Evolutionary conservation across 2,797 vertebrate genomes (phyloP), one percentile per base, ranked within the genome.

Genomic region (Halcyon badia): DNA sequence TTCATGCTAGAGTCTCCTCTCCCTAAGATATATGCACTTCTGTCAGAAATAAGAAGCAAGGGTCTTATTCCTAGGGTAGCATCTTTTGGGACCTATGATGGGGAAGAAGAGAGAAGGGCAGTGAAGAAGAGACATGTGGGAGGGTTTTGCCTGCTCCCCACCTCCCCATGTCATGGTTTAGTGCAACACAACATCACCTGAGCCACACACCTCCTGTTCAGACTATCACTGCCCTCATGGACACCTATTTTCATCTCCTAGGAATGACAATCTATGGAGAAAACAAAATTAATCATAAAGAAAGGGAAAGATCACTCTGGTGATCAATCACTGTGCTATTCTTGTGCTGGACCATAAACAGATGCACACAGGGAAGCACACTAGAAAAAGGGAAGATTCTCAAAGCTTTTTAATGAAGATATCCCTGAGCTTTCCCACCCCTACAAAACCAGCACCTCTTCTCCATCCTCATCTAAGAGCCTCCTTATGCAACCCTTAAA

Each of bases 241-340:
- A 28, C 9, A 4, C 19, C 80, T 77, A 6, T 24, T 35, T 33
- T 48, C 44, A 7, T n/a, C n/a, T n/a, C 4, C 71, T 10, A 24
- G 33, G 17, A 49, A 8, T 21, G 31, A 18, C 46, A 49, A 16
- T 28, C 11, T 51, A 18, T 0, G 5, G 15, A 49, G 46, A 39
- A 83, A 57, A 46, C 24, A 60, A 19, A 62, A 7, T 18, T 41
- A 31, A 11, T 2, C 22, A 3, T 7, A 37, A 26, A 13, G n/a
- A 48, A 51, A 54, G 28, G 19, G 19, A n/a, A 75, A 31, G n/a
- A 9, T 5, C 11, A 10, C 19, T 7, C 24, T 3, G 26, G n/a
- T 11, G 51, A 51, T 49, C 49, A 39, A 25, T 2, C 35, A 33
- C 41, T 28, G 3, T 0, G 0, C 28, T 31, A 2, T 10, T 39